Conservation (phyloP, 2,888 invertebrate species). For the Nudaria mundana region DNA sequence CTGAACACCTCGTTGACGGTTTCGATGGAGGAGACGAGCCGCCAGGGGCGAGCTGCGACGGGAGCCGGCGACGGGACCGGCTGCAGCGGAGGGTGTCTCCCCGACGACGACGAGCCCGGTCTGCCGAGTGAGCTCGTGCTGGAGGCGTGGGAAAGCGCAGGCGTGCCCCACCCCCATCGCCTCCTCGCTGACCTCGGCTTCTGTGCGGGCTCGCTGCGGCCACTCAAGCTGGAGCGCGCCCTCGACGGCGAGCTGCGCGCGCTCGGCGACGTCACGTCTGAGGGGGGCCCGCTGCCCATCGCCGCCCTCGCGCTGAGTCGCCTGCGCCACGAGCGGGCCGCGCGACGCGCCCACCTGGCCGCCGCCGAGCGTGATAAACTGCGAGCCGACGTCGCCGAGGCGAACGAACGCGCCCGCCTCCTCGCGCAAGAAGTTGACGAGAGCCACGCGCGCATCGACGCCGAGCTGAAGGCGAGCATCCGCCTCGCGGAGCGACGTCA, state of each 20-base stretch:
- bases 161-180: constrained; percentile 83
- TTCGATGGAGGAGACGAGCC: constrained; percentile 47
- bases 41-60: constrained; percentile 17
- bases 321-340: constrained; percentile 86
- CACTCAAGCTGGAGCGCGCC: constrained; percentile 83
- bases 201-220: constrained; percentile 76
- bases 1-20: constrained; percentile 58
- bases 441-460: constrained; percentile 91
- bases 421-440: constrained; percentile 96
- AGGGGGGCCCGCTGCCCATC: constrained; percentile 69
- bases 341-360: constrained; percentile 84
- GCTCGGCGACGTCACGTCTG: constrained; percentile 27
- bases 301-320: constrained; percentile 86
- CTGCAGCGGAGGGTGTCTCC: too few relatives aligned
- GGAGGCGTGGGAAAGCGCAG: constrained; percentile 88
- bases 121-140: constrained; percentile 78
- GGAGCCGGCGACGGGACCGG: constrained; percentile 1
- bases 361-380: constrained; percentile 91
- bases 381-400: constrained; percentile 88
- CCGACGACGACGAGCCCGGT: constrained; percentile 33
- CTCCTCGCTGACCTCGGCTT: constrained; percentile 87
- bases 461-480: constrained; percentile 85
- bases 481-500: constrained; percentile 88
- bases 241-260: constrained; percentile 84
- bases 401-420: constrained; percentile 89